A percentile compares a stretch with the other conserved stretches of the same genome.
Evolutionary conservation across 2,113 vertebrate genomes (phyloP).

Genomic region (Okapia johnstoni): DNA sequence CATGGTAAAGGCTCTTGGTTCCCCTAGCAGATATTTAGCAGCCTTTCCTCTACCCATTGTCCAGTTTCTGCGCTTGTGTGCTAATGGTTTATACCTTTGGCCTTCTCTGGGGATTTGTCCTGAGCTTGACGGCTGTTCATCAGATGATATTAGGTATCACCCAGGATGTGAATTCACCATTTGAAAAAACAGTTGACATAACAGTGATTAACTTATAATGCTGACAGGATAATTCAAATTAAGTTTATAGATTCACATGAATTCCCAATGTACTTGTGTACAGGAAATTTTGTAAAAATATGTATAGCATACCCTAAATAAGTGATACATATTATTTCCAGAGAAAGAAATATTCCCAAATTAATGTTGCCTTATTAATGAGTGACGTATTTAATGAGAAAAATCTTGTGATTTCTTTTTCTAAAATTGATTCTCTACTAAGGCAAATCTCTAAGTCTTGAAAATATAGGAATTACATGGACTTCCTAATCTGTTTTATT

Average conservation of each 20-base stretch:
- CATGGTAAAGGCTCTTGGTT: background rate
- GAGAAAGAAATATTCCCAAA: background rate
- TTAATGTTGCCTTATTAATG: background rate
- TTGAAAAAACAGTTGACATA: background rate
- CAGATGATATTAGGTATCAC: background rate
- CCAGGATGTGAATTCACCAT: background rate
- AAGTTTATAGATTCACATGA: background rate
- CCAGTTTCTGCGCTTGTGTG: background rate
- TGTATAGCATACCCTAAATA: background rate
- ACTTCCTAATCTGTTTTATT: background rate
- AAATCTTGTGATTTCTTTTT: background rate
- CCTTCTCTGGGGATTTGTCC: background rate
- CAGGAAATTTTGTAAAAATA: background rate
- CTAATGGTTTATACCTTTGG: background rate
- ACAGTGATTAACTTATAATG: background rate
- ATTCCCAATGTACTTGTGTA: background rate
- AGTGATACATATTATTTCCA: background rate
- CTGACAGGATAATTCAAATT: background rate
- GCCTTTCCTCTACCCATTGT: background rate
- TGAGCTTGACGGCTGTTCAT: background rate
- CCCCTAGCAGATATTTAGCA: background rate
- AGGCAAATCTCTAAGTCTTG: background rate
- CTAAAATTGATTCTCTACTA: background rate
- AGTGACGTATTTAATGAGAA: background rate
- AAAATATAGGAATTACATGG: background rate